Percentiles rank a stretch among this genome's conserved stretches.
phyloP scores from a whole-genome alignment of 1,140 invertebrate species.

The Odontomachus brunneus region DNA sequence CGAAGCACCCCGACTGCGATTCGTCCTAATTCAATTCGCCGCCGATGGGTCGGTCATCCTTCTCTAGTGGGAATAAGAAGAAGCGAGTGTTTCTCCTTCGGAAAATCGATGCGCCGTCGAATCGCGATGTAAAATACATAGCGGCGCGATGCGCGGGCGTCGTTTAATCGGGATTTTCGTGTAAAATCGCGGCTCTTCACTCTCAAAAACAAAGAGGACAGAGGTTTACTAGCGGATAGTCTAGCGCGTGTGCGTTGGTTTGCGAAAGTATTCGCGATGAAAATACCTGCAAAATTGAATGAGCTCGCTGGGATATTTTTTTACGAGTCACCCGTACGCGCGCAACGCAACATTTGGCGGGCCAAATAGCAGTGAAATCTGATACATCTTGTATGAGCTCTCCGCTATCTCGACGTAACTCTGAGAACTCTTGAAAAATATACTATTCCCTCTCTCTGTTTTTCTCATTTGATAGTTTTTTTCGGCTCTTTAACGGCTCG shows the following conservation, averaged over 20 bases:
- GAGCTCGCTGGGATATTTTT: conserved; percentile 1
- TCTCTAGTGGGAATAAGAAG: background rate
- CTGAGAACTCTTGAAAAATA: too few relatives aligned
- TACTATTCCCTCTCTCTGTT: too few relatives aligned
- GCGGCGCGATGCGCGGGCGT: background rate
- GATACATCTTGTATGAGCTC: too few relatives aligned
- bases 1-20: conserved; percentile 32
- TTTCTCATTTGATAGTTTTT: conserved; percentile 33
- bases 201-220: background rate
- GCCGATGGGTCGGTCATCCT: background rate
- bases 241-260: too few relatives aligned
- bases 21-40: conserved; percentile 50
- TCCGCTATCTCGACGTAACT: too few relatives aligned
- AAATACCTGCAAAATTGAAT: background rate
- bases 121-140: conserved; percentile 3
- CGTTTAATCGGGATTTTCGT: background rate
- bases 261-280: background rate
- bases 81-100: background rate
- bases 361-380: too few relatives aligned
- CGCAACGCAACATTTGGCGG: too few relatives aligned
- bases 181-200: background rate
- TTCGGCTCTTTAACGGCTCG: conserved; percentile 9
- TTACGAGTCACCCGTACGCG: too few relatives aligned
- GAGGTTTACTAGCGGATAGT: too few relatives aligned
- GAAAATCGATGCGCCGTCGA: background rate